Base-by-base conservation (phyloP, 2,888 invertebrate genomes). In the Cephus pulcher region DNA sequence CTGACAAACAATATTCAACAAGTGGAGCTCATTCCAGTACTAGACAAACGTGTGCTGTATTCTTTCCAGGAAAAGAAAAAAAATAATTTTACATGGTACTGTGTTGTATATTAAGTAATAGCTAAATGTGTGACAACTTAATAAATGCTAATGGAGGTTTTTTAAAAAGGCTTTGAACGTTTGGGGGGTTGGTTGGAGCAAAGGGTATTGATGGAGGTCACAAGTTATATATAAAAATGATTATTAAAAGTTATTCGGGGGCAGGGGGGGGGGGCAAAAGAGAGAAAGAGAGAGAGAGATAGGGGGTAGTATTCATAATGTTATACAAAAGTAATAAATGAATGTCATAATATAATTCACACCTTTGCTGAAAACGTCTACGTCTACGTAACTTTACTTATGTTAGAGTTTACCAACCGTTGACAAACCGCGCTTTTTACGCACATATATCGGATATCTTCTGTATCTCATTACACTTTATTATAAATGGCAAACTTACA, bases 401-500 rank as follows among this genome's bases (percentile, higher is more conserved):
- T 34, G 34, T 34, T 75, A 74, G 37, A 78, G 75, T 78, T 74
- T 33, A 71, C 71, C 73, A 78, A 69, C 71, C 33, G 71, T 71
- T 12, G 34, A 33, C 32, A 71, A 71, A 71, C 56, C 56, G 73
- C 34, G 75, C 75, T 75, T 76, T 75, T 75, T 33, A 56, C 56
- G 34, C 40, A 76, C 69, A 75, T 70, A 69, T 76, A 34, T 68
- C 68, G 32, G 76, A 56, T 56, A 56, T 71, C 78, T 73, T 78
- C 33, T 76, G 75, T 81, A 82, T 85, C 82, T 87, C 84, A 88
- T 87, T 88, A 88, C 84, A 87, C 87, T 90, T 90, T 90, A 90
- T 90, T 91, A 88, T 83, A 90, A 89, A 88, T 89, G 90, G 87
- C 87, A 88, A 89, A 90, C 85, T 90, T 90, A 90, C 90, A 90